Percentiles rank a stretch among this genome's conserved stretches.
phyloP scores from a whole-genome alignment of 2,797 vertebrate species.

The Pseudochirops corinnae region DNA sequence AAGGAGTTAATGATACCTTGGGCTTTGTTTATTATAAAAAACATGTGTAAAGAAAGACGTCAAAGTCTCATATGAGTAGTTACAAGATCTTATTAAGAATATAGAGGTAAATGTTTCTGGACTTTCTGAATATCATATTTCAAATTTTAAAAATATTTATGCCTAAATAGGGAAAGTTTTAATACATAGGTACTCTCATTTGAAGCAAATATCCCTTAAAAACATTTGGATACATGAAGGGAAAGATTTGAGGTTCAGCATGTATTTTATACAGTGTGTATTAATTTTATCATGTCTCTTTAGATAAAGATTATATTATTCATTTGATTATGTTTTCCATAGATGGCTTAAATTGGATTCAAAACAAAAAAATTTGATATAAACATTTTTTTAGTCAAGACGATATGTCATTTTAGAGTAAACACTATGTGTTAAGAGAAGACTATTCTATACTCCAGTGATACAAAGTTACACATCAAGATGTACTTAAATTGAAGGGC shows the following conservation, averaged over 20 bases:
- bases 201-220: conserved; percentile 13
- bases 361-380: too few species aligned
- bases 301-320: too few species aligned
- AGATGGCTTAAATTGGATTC: too few species aligned
- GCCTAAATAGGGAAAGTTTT: neutral
- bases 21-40: conserved; percentile 40
- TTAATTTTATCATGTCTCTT: too few species aligned
- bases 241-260: neutral
- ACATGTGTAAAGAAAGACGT: neutral
- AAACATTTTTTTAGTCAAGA: too few species aligned
- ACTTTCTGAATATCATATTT: neutral
- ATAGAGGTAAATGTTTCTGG: neutral
- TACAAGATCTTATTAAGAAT: conserved; percentile 27
- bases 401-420: too few species aligned
- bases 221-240: neutral
- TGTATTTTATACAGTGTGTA: neutral
- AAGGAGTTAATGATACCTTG: conserved; percentile 37
- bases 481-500: too few species aligned
- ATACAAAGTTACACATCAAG: too few species aligned
- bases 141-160: neutral
- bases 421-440: too few species aligned
- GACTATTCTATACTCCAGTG: too few species aligned
- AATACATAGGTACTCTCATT: neutral
- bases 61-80: conserved; percentile 4
- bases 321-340: too few species aligned